Base-by-base conservation (phyloP, 2,113 vertebrate species). In the Mesitornis unicolor region DNA sequence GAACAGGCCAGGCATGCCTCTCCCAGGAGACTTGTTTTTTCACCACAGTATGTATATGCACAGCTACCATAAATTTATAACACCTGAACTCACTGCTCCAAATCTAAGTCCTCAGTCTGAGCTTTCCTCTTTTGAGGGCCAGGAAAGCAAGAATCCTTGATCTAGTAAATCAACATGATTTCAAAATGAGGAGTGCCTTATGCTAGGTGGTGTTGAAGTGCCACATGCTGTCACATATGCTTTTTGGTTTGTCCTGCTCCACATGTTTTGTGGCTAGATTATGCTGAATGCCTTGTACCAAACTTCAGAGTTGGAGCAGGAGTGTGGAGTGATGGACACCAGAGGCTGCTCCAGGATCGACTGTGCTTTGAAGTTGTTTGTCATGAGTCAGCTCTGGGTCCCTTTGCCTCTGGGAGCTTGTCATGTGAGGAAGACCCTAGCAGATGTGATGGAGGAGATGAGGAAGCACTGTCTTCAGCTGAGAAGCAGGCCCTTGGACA, bases 251-350 rank as follows among this genome's bases (percentile, higher is more conserved):
- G 51, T 42, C 6, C 25, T 4, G 5, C 24, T 36, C 10, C 19
- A 31, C 0, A 1, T 61, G 29, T 50, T 81, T 63, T 84, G 35
- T 21, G 33, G 35, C 6, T 56, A 19, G 65, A 50, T 65, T 42
- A 26, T 60, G 53, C 17, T 69, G 57, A 76, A 71, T 0, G 2
- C 31, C 20, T 93, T 8, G 11, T 36, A 13, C 4, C 7, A 21
- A 42, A 73, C 29, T 69, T 85, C 11, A 78, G 36, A 29, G 9
- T 6, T 36, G 64, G 47, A 87, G 9, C 7, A 71, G 33, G 84
- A 60, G 6, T 67, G 38, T 7, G 0, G 1, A 40, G 33, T n/a
- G 65, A 67, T 33, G 33, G 33, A 43, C 4, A n/a, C 1, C 5
- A 84, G 29, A 31, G 8, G 3, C 33, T 80, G 11, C 26, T 69